Base-by-base conservation (phyloP, 2,888 invertebrate genomes). In the Conomelus anceps region DNA sequence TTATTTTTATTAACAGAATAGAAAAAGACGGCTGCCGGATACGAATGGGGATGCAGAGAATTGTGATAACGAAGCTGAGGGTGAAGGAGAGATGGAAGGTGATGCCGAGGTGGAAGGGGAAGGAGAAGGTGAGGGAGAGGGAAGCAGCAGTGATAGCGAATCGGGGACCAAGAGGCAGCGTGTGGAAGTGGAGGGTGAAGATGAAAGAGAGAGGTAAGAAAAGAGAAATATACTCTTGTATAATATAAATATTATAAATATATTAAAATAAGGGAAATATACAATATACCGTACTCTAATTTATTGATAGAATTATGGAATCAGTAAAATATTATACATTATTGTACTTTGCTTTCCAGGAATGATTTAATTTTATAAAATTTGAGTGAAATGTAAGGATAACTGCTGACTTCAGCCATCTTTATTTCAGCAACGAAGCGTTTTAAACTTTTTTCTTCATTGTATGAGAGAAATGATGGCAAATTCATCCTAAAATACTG, bases 141-240 rank as follows among this genome's bases (percentile, higher is more conserved):
- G 90, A 22, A 90, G 91, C 85, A 91, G 91, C 23, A 90, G 91
- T 88, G 91, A 91, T 22, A 91, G 91, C 86, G 91, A 91, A 88
- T 88, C 90, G 23, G 89, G 90, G 22, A 88, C 89, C 85, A 90
- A 91, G 89, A 85, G 91, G 90, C 89, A 90, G 89, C 88, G 91
- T 86, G 86, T 90, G 23, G 91, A 91, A 86, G 87, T 63, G 23
- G 91, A 88, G 90, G 90, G 84, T 3, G 89, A 86, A 88, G 89
- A 26, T 41, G 89, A 23, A 88, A 88, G 87, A 29, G 89, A 89
- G 85, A 88, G 90, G 1, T 89, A 23, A 91, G 90, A 91, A 91
- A 88, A 90, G 91, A 88, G 91, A 91, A 87, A 89, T 89, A 85
- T 89, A 85, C 20, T 6, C 11, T 23, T 86, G 11, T 22, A 1